Evolutionary conservation across 92 coral and sea anemone genomes (phyloP).

Genomic region (Epizoanthus illoricatus): DNA sequence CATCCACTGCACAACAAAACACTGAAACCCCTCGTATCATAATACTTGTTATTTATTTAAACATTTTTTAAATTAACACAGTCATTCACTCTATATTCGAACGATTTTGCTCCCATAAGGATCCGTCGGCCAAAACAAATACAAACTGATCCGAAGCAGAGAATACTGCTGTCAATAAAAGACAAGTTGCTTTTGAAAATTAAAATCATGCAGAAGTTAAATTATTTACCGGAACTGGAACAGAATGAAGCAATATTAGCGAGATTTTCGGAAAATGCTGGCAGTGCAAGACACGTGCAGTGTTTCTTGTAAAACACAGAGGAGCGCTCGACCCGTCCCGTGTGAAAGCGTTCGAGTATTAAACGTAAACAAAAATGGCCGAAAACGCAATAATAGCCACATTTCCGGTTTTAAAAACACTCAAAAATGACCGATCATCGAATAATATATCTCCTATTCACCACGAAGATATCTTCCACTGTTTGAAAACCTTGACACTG

Average conservation of each 20-base stretch:
- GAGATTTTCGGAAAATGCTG: too few relatives aligned
- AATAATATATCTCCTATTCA: slow-evolving; percentile 11
- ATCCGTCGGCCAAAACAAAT: slow-evolving; percentile 14
- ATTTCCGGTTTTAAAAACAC: slow-evolving; percentile 36
- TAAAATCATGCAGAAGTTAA: not conserved
- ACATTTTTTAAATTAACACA: too few relatives aligned
- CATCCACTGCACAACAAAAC: too few relatives aligned
- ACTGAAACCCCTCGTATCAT: too few relatives aligned
- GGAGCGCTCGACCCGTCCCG: not conserved
- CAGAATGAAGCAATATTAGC: too few relatives aligned
- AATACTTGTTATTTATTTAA: too few relatives aligned
- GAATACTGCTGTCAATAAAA: slow-evolving; percentile 9
- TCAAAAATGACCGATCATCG: slow-evolving; percentile 21
- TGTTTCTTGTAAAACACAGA: not conserved
- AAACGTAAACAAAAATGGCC: slow-evolving; percentile 32
- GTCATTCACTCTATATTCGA: too few relatives aligned
- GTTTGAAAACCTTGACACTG: not conserved
- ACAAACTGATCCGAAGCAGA: slow-evolving; percentile 3
- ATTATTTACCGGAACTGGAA: too few relatives aligned
- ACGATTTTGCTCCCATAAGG: not conserved
- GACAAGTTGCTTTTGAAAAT: not conserved
- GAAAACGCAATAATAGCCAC: slow-evolving; percentile 29
- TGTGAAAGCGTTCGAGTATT: not conserved
- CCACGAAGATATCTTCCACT: not conserved
- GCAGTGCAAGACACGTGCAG: too few relatives aligned